Evolutionary conservation across 2,888 invertebrate genomes (phyloP), one percentile per base, ranked within the genome.

Genomic region (Andrena dorsata): DNA sequence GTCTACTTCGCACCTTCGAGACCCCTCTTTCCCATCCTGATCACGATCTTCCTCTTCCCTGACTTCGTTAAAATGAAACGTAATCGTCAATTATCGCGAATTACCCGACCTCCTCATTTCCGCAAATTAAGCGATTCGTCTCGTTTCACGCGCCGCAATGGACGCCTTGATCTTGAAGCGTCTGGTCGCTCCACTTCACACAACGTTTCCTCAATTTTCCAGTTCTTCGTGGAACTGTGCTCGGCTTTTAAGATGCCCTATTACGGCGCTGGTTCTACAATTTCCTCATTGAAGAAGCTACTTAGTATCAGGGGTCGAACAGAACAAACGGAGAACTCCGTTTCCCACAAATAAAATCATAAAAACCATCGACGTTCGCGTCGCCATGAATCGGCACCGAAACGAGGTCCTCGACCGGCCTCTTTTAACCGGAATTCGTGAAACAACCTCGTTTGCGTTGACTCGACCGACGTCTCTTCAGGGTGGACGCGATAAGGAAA

Each of bases 71-170:
- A 32, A 66, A 60, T 68, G 76, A 65, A 89, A 63, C 47, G 64
- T 41, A 69, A 63, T 20, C 20, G 47, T 32, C 71, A 71, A 78
- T 80, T 79, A 78, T 63, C 23, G 1, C 41, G 13, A 58, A 49
- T 77, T 49, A 79, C 56, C 1, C 58, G 58, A 80, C 75, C 73
- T 80, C 81, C 76, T 84, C 84, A 83, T 89, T 85, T 83, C 85
- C 89, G 88, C 71, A 58, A 87, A 89, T 89, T 87, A 83, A 61
- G 41, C 58, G 82, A 49, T 77, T 76, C 30, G 68, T 20, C n/a
- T 10, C 41, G 8, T 77, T 61, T 30, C 20, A 16, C 28, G 16
- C 13, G 77, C 13, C 3, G 60, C 56, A 66, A 71, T 71, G 10
- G 49, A 2, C 70, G 56, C 26, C 47, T 30, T 10, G 51, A 70